Evolutionary conservation across 2,888 invertebrate species (phyloP), one percentile per base, ranked within the genome.

Genomic region (Allacma fusca): DNA sequence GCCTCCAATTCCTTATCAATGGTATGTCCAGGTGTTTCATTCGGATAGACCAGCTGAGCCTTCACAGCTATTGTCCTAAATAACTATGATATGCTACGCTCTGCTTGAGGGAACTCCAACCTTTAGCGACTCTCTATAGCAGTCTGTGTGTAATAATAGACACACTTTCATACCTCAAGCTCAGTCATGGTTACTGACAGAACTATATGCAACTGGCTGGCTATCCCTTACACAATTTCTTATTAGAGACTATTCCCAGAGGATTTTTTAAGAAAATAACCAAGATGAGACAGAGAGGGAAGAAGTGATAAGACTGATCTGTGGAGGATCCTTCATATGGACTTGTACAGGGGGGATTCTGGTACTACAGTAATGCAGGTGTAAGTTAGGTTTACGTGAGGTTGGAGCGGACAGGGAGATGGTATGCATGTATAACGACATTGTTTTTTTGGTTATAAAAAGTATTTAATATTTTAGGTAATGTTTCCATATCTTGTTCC

Each of bases 1-100:
- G 79, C 77, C 77, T 79, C 79, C 79, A 79, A 79, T 79, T 77
- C 75, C 77, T 79, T 79, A 79, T 77, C 77, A 77, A 79, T 74
- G 71, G 75, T 75, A 75, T 77, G 79, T 77, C 79, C 79, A 79
- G 79, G 79, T 79, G 79, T 79, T 79, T 75, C 65, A 74, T 72
- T 68, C 23, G 70, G 43, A 71, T 70, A 77, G 44, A 57, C 73
- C 72, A 73, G 72, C 67, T 72, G 68, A 73, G 65, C 62, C 44
- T 71, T 71, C 40, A 59, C 59, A 64, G 40, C 71, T 65, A 76
- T 76, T 76, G 76, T 76, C 76, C 76, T 64, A 68, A 76, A 76
- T 76, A 69, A 65, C 75, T 50, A 68, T 76, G 44, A 44, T 70
- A 70, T 76, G 67, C 57, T 75, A 24, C 70, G 70, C 65, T 71